Conservation (phyloP, 2,888 invertebrate genomes). For the Hypena proboscidalis region DNA sequence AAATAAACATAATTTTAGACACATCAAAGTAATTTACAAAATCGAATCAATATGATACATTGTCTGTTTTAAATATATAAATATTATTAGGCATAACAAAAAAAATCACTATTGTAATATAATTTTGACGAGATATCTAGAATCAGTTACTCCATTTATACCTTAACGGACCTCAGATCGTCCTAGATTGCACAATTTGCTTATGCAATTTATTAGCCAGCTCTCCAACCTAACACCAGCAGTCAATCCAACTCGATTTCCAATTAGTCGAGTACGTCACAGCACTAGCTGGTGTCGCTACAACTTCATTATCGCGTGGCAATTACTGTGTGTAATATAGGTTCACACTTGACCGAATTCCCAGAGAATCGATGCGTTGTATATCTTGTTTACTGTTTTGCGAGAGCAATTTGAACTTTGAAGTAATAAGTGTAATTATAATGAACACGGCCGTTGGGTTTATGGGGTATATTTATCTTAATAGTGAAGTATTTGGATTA, state of each 20-base stretch:
- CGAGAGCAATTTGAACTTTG: constrained; percentile 7
- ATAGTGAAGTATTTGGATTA: too few species aligned
- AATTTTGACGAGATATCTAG: too few species aligned
- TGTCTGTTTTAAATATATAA: too few species aligned
- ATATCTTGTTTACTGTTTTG: constrained; percentile 28
- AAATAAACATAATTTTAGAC: too few species aligned
- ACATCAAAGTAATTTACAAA: too few species aligned
- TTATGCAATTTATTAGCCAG: constrained; percentile 7
- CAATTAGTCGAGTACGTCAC: constrained; percentile 28
- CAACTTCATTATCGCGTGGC: constrained; percentile 62
- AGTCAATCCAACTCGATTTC: constrained; percentile 20
- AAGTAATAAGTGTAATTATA: constrained; percentile 9
- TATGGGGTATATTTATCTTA: too few species aligned
- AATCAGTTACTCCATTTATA: too few species aligned
- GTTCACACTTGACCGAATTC: constrained; percentile 55
- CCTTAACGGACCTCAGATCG: not conserved
- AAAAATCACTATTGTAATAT: too few species aligned
- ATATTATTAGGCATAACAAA: too few species aligned
- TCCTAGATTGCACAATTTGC: constrained; percentile 1
- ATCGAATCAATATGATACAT: too few species aligned
- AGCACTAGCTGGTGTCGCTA: constrained; percentile 38
- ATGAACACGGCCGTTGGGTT: too few species aligned
- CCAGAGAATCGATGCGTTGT: constrained; percentile 37
- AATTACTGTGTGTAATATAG: constrained; percentile 60
- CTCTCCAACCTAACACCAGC: not conserved